These are phyloP conservation scores for Pyrochroa serraticornis DNA, from an alignment of 2,888 invertebrate species.

Conservation along the genomic window DNA sequence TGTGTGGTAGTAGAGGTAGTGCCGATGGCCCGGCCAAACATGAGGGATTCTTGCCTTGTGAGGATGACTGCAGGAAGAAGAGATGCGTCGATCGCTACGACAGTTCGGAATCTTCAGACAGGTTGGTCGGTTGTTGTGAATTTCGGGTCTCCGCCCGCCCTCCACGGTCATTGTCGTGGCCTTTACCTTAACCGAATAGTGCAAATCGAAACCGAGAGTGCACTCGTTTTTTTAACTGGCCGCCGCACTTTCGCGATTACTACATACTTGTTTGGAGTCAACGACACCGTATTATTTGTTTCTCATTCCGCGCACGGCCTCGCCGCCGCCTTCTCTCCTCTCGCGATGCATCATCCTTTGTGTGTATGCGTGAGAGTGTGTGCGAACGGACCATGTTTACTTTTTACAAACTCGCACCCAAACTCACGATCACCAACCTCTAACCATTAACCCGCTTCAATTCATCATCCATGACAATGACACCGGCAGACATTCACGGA, in stretches of 20 bases:
- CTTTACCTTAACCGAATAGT: constrained; percentile 56
- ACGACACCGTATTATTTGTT: constrained; percentile 43
- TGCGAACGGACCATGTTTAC: not conserved
- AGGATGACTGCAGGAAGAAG: constrained; percentile 75
- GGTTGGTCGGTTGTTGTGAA: constrained; percentile 60
- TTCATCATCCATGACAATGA: not conserved
- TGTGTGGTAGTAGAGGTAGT: constrained; percentile 43
- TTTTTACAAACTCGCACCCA: not conserved
- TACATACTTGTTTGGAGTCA: constrained; percentile 46
- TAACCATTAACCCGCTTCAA: not conserved
- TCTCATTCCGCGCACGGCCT: constrained; percentile 35
- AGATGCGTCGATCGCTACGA: constrained; percentile 90
- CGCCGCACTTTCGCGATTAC: constrained; percentile 48
- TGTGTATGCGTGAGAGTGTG: not conserved
- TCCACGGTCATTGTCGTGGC: constrained; percentile 55
- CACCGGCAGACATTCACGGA: not conserved
- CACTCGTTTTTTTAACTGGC: constrained; percentile 42
- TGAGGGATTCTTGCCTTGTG: constrained; percentile 32
- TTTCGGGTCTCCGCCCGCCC: constrained; percentile 1
- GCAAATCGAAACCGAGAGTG: constrained; percentile 55
- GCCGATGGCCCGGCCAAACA: constrained; percentile 4
- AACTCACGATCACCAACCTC: not conserved
- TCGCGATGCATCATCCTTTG: constrained; percentile 14
- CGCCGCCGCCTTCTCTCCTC: constrained; percentile 7
- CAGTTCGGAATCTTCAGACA: constrained; percentile 93